Percentiles rank a stretch among this genome's conserved stretches.
These are phyloP conservation scores for Chaitophorus viminalis DNA, from an alignment of 2,888 invertebrate genomes.

Conservation along the genomic window DNA sequence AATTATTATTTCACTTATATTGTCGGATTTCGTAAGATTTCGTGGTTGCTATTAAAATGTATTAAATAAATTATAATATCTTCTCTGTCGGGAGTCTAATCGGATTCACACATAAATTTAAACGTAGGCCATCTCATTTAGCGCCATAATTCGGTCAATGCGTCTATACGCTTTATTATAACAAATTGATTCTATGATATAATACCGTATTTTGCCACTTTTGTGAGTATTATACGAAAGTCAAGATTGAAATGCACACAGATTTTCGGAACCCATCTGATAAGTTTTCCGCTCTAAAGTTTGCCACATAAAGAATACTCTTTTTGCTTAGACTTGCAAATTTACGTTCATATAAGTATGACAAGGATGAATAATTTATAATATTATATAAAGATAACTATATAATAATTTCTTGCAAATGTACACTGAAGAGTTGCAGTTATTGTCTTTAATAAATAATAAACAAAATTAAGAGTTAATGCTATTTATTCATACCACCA, in stretches of 20 bases:
- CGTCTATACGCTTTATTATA: neutral
- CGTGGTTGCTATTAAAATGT: neutral
- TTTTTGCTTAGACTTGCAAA: neutral
- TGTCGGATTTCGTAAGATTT: neutral
- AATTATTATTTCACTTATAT: slow-evolving; percentile 24
- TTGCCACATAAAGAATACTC: neutral
- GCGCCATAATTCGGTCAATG: neutral
- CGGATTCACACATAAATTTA: neutral
- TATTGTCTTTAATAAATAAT: too few species aligned
- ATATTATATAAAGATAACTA: too few species aligned
- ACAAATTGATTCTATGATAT: neutral
- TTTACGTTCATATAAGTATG: neutral
- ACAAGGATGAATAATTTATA: neutral
- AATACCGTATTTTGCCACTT: neutral
- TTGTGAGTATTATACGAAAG: neutral
- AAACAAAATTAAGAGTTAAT: too few species aligned
- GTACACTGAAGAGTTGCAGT: too few species aligned
- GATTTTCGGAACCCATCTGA: neutral
- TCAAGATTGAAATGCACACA: neutral
- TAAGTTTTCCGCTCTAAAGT: neutral
- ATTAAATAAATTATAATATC: neutral
- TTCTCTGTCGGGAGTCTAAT: neutral
- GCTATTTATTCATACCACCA: too few species aligned
- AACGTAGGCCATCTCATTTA: neutral
- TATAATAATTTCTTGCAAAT: too few species aligned